Conservation (phyloP, 1,140 invertebrate species). For the Apis laboriosa region DNA sequence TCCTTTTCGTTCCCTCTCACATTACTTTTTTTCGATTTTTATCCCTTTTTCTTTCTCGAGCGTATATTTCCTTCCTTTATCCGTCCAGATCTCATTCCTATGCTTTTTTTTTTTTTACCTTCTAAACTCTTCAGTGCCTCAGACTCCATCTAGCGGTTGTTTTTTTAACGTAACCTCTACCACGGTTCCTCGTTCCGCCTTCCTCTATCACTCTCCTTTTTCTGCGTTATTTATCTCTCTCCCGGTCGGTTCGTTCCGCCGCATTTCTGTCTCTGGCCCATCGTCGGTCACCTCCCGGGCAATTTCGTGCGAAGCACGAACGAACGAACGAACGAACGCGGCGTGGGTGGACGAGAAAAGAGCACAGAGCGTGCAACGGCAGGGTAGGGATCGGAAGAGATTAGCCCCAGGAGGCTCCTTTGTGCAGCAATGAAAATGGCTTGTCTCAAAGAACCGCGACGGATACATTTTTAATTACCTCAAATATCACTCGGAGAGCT, state of each 20-base stretch:
- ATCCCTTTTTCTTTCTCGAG: not conserved
- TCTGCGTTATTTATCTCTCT: conserved; percentile 17
- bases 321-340: not conserved
- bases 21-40: not conserved
- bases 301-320: conserved; percentile 61
- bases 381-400: conserved; percentile 67
- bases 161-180: not conserved
- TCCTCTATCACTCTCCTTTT: not conserved
- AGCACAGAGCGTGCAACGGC: conserved; percentile 35
- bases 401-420: conserved; percentile 77
- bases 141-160: not conserved
- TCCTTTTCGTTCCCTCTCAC: not conserved
- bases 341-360: conserved; percentile 29
- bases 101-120: too few relatives aligned
- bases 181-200: not conserved
- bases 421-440: conserved; percentile 77
- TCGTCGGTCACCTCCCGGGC: conserved; percentile 54
- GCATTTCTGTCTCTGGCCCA: conserved; percentile 16
- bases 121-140: not conserved
- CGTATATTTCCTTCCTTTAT: not conserved
- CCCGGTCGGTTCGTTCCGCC: not conserved
- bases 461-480: conserved; percentile 82
- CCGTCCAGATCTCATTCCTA: not conserved
- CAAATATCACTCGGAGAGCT: conserved; percentile 76
- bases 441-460: conserved; percentile 79